Evolutionary conservation across 2,888 invertebrate genomes (phyloP).

Genomic region (Mimachlamys varia): DNA sequence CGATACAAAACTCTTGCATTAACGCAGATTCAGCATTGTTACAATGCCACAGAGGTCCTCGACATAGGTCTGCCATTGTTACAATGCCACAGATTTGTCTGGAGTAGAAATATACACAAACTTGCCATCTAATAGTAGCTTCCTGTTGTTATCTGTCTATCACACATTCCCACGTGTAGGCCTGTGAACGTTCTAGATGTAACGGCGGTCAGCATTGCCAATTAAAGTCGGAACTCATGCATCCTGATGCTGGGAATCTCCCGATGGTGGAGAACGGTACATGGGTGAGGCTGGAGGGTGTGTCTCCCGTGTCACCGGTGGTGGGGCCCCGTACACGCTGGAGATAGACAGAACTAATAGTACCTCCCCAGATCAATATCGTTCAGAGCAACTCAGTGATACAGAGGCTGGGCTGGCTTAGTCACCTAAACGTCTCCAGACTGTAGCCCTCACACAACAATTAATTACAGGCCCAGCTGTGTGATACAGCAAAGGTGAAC

Average conservation of each 20-base stretch:
- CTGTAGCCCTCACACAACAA: neutral
- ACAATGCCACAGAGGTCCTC: neutral
- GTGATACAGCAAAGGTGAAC: neutral
- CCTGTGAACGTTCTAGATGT: neutral
- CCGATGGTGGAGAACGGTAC: neutral
- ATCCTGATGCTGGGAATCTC: neutral
- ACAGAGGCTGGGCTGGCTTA: neutral
- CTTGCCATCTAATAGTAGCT: slow-evolving; percentile 17
- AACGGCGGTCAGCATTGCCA: neutral
- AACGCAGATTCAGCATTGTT: slow-evolving; percentile 24
- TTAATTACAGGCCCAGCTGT: neutral
- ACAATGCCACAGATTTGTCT: slow-evolving; percentile 11
- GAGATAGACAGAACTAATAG: neutral
- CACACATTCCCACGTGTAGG: slow-evolving; percentile 28
- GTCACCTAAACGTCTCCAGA: slow-evolving; percentile 12
- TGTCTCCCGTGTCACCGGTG: neutral
- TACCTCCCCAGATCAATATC: neutral
- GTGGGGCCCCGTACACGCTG: neutral
- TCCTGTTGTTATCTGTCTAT: slow-evolving; percentile 12
- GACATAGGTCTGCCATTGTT: neutral
- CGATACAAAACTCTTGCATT: neutral
- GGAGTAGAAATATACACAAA: slow-evolving; percentile 12
- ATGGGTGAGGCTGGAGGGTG: neutral
- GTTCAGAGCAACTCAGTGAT: neutral
- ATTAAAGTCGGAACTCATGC: neutral